Percentiles rank a stretch among this genome's conserved stretches.
Evolutionary conservation across 2,113 vertebrate species (phyloP).

Genomic region (Notiomystis cincta): DNA sequence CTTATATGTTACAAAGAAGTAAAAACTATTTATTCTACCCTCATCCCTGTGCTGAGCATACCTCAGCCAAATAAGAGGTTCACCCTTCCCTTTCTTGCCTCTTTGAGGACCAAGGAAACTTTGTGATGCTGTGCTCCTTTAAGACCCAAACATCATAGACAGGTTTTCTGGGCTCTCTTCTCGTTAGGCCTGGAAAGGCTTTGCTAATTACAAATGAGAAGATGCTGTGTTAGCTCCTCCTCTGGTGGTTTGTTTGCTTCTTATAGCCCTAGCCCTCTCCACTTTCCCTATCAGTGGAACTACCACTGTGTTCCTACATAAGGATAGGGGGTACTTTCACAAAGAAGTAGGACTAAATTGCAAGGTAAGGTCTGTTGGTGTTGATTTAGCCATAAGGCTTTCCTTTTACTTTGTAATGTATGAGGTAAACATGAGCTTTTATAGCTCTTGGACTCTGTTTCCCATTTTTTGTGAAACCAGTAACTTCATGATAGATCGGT

Average conservation of each 20-base stretch:
- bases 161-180: not conserved
- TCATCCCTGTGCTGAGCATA: not conserved
- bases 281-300: rapidly evolving
- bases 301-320: rapidly evolving
- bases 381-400: rapidly evolving
- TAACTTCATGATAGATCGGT: not conserved
- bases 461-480: rapidly evolving
- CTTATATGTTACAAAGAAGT: not conserved
- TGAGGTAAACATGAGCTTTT: not conserved
- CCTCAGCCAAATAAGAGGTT: not conserved
- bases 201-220: constrained; percentile 3
- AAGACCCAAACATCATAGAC: not conserved
- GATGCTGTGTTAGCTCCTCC: constrained; percentile 34
- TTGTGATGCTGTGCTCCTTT: not conserved
- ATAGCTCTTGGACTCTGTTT: not conserved
- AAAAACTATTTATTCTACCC: not conserved
- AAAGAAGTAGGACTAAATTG: rapidly evolving
- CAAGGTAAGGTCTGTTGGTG: not conserved
- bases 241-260: not conserved
- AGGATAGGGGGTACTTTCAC: rapidly evolving
- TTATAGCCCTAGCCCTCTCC: not conserved
- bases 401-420: not conserved
- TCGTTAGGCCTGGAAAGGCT: not conserved
- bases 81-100: not conserved
- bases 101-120: not conserved